These are phyloP conservation scores for Rutpela maculata DNA, from an alignment of 2,888 invertebrate species.

Conservation along the genomic window DNA sequence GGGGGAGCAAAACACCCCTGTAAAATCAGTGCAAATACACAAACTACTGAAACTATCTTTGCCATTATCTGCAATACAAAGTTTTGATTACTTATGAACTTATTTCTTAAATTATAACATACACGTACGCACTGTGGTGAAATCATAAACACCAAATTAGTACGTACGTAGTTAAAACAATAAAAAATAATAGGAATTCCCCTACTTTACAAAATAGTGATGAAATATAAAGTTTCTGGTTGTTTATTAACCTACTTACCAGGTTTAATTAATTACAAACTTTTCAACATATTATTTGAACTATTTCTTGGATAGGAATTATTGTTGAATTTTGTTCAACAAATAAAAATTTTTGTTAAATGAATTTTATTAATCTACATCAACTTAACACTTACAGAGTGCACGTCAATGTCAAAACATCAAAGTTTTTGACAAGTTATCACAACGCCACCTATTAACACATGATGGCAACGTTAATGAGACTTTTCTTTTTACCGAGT, in stretches of 20 bases:
- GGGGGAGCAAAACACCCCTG: constrained; percentile 74
- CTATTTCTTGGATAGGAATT: background rate
- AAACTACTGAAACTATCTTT: background rate
- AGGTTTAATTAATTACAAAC: background rate
- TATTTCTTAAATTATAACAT: background rate
- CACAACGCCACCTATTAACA: no score
- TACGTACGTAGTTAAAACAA: constrained; percentile 2
- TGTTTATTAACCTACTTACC: background rate
- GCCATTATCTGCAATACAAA: background rate
- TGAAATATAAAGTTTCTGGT: constrained; percentile 7
- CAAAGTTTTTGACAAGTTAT: no score
- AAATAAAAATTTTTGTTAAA: background rate
- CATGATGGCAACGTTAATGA: no score
- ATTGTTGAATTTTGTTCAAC: background rate
- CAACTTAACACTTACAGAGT: no score
- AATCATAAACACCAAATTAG: background rate
- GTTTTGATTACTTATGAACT: background rate
- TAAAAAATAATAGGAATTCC: background rate
- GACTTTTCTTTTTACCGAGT: no score
- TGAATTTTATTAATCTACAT: background rate
- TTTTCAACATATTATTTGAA: background rate
- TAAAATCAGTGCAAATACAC: constrained; percentile 48
- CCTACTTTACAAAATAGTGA: background rate
- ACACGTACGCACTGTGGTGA: background rate
- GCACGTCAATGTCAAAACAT: background rate